Percentiles rank a stretch among this genome's conserved stretches.
phyloP scores from a whole-genome alignment of 2,113 vertebrate species.

The Rattus rattus region DNA sequence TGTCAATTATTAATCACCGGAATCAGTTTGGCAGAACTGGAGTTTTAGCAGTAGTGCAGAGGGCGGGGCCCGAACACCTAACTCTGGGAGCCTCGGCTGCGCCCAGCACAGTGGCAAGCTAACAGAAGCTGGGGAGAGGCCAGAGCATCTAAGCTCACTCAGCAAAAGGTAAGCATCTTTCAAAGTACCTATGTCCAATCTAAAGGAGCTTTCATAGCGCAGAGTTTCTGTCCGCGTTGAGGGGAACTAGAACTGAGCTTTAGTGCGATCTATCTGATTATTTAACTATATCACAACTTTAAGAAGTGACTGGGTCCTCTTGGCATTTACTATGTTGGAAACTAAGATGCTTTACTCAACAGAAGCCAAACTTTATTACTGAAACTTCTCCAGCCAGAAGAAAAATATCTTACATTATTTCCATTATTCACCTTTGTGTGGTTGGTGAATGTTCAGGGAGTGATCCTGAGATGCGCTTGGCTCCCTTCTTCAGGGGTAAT shows the following conservation, averaged over 20 bases:
- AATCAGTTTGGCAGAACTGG: slow-evolving; percentile 57
- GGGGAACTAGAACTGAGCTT: not conserved
- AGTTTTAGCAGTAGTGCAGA: slow-evolving; percentile 59
- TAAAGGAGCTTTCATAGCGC: not conserved
- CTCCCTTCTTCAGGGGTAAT: slow-evolving; percentile 40
- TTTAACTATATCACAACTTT: slow-evolving; percentile 41
- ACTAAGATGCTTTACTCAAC: slow-evolving; percentile 20
- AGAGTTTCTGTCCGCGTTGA: not conserved
- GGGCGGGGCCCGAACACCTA: slow-evolving; percentile 65
- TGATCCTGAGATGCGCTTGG: not conserved
- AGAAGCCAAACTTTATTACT: slow-evolving; percentile 54
- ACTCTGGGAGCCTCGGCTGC: not conserved
- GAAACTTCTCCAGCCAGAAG: slow-evolving; percentile 54
- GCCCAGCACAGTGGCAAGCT: slow-evolving; percentile 33
- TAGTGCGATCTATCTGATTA: slow-evolving; percentile 33
- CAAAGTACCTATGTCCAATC: not conserved
- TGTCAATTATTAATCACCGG: slow-evolving; percentile 76
- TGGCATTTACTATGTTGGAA: slow-evolving; percentile 47
- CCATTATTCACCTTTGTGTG: not conserved
- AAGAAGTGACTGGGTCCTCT: slow-evolving; percentile 31
- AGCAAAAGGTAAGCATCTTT: slow-evolving; percentile 78
- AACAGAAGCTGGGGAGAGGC: slow-evolving; percentile 57
- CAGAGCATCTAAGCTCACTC: not conserved
- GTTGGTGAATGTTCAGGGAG: slow-evolving; percentile 7
- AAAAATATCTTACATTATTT: slow-evolving; percentile 43